A percentile compares a stretch with the other conserved stretches of the same genome.
Conservation (phyloP, 2,797 vertebrate species). For the Phrynocephalus guinanensis region DNA sequence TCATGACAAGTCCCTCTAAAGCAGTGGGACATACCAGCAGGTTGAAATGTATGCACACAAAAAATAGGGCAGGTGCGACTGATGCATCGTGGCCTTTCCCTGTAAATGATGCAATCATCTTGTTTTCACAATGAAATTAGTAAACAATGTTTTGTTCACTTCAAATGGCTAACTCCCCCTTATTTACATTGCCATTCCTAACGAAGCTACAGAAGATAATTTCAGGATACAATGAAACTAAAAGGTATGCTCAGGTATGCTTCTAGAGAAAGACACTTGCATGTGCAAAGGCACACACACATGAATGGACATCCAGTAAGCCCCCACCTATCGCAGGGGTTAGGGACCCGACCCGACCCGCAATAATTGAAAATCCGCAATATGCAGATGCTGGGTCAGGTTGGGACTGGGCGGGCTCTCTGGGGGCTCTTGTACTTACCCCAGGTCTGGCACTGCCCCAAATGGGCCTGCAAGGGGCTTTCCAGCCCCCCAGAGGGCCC, state of each 20-base stretch:
- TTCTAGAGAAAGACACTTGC: neutral
- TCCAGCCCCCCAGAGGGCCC: too few relatives aligned
- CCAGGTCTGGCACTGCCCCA: too few relatives aligned
- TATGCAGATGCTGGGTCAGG: too few relatives aligned
- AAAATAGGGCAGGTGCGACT: constrained; percentile 39
- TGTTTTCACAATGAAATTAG: constrained; percentile 52
- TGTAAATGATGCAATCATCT: constrained; percentile 52
- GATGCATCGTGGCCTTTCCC: constrained; percentile 40
- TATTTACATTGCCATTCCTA: constrained; percentile 44
- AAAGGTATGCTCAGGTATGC: too few relatives aligned
- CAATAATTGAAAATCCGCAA: too few relatives aligned
- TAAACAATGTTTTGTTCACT: constrained; percentile 56
- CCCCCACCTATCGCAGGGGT: too few relatives aligned
- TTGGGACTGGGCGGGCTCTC: too few relatives aligned
- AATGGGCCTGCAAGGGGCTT: too few relatives aligned
- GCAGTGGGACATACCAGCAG: constrained; percentile 31
- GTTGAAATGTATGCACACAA: constrained; percentile 30
- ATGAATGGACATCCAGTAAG: too few relatives aligned
- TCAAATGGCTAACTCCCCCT: constrained; percentile 47
- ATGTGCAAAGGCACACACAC: neutral
- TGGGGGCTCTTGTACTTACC: too few relatives aligned
- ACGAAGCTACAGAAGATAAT: constrained; percentile 46
- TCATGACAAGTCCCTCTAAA: constrained; percentile 44
- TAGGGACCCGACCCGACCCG: too few relatives aligned
- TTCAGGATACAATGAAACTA: neutral